A percentile compares a stretch with the other conserved stretches of the same genome.
Conservation (phyloP, 2,113 vertebrate species). For the Emydura subglobosa region DNA sequence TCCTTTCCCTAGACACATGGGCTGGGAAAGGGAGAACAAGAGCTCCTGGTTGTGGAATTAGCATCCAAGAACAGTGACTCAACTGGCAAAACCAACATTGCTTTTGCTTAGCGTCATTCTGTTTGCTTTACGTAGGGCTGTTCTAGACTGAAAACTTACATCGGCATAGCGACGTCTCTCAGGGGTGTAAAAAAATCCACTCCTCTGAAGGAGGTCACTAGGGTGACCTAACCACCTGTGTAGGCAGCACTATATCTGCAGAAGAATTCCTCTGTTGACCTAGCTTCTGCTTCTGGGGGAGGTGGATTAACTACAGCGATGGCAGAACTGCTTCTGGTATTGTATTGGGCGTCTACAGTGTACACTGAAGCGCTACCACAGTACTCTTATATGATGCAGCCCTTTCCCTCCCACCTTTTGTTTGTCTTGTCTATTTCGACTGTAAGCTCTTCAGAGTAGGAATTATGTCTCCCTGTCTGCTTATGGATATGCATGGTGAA, state of each 20-base stretch:
- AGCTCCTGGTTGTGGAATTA: not conserved
- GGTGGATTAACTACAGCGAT: not conserved
- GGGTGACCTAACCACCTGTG: not conserved
- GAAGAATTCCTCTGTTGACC: not conserved
- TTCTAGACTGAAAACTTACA: not conserved
- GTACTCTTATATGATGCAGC: not conserved
- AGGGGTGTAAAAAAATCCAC: not conserved
- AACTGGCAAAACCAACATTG: not conserved
- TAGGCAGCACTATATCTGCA: not conserved
- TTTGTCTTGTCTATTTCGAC: not conserved
- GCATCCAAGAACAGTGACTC: not conserved
- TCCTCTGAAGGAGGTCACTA: not conserved
- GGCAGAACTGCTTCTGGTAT: not conserved
- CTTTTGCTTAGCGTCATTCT: not conserved
- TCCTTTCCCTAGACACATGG: accelerated
- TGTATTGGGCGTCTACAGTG: not conserved
- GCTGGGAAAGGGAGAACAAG: not conserved
- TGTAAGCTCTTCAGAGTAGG: not conserved
- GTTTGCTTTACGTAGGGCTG: not conserved
- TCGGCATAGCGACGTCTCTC: not conserved
- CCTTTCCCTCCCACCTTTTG: accelerated
- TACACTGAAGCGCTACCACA: not conserved
- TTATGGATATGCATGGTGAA: not conserved
- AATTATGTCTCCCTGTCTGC: not conserved
- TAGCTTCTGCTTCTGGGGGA: not conserved